A percentile compares a stretch with the other conserved stretches of the same genome.
phyloP scores from a whole-genome alignment of 2,888 invertebrate species.

The Melangyna quadrimaculata region DNA sequence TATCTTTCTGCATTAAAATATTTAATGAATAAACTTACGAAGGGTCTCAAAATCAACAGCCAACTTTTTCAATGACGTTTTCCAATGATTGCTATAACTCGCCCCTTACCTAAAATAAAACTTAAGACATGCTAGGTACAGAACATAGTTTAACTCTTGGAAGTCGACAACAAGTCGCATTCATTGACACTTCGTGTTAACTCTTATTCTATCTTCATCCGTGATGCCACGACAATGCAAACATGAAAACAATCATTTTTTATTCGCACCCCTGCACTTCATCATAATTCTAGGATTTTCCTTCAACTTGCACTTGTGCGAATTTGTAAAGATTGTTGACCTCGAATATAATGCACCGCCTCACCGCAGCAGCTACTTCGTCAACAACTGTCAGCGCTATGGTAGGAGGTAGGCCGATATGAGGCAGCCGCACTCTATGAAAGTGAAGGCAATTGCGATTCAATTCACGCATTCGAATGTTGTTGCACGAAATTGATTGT shows the following conservation, averaged over 20 bases:
- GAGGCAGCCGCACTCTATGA: constrained; percentile 54
- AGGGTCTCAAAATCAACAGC: too few relatives aligned
- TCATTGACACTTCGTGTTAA: constrained; percentile 29
- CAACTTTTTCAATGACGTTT: too few relatives aligned
- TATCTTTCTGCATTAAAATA: too few relatives aligned
- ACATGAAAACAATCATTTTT: constrained; percentile 50
- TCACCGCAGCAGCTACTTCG: neutral
- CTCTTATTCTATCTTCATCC: constrained; percentile 11
- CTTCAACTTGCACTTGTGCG: constrained; percentile 69
- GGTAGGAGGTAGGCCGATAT: neutral
- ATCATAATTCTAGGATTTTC: constrained; percentile 59
- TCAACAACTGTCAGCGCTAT: too few relatives aligned
- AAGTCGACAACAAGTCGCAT: constrained; percentile 10
- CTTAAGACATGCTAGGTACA: too few relatives aligned
- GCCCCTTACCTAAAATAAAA: neutral
- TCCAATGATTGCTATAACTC: too few relatives aligned
- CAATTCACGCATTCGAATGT: constrained; percentile 59
- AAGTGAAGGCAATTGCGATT: constrained; percentile 69
- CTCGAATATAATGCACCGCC: constrained; percentile 41
- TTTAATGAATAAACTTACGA: too few relatives aligned
- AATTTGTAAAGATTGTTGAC: constrained; percentile 67
- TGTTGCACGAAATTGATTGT: constrained; percentile 69
- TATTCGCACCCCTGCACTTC: constrained; percentile 13
- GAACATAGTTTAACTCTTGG: neutral
- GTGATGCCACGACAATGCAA: constrained; percentile 56